Conservation (phyloP, 2,888 invertebrate genomes). For the Drosophila ezoana region DNA sequence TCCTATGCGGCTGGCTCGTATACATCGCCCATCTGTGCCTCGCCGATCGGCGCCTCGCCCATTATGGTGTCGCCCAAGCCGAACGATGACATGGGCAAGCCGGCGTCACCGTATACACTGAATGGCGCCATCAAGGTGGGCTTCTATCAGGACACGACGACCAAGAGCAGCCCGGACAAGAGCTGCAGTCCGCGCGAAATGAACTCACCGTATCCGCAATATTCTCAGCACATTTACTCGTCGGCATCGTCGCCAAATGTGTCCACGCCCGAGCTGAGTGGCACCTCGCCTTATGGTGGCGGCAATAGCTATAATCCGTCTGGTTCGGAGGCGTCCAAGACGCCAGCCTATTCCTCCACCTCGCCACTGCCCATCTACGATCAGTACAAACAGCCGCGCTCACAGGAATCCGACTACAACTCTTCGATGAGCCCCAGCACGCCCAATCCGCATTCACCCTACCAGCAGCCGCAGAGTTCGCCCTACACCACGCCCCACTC, state of each 20-base stretch:
- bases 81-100: conserved; percentile 87
- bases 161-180: conserved; percentile 93
- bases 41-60: conserved; percentile 87
- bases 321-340: conserved; percentile 83
- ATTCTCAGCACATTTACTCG: conserved; percentile 87
- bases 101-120: conserved; percentile 88
- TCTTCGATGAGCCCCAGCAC: conserved; percentile 86
- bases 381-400: conserved; percentile 86
- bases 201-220: conserved; percentile 87
- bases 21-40: conserved; percentile 89
- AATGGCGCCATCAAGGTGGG: conserved; percentile 94
- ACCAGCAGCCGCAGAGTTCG: conserved; percentile 86
- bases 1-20: conserved; percentile 90
- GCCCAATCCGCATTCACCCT: conserved; percentile 86
- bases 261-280: conserved; percentile 84
- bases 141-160: conserved; percentile 95
- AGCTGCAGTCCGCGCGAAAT: conserved; percentile 92
- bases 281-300: conserved; percentile 83
- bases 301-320: conserved; percentile 84
- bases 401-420: conserved; percentile 87
- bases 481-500: conserved; percentile 85
- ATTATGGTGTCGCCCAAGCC: conserved; percentile 90
- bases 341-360: conserved; percentile 83
- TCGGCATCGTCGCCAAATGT: conserved; percentile 86
- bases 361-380: conserved; percentile 86